A percentile compares a stretch with the other conserved stretches of the same genome.
phyloP scores from a whole-genome alignment of 2,888 invertebrate genomes.

The Philaethria dido region DNA sequence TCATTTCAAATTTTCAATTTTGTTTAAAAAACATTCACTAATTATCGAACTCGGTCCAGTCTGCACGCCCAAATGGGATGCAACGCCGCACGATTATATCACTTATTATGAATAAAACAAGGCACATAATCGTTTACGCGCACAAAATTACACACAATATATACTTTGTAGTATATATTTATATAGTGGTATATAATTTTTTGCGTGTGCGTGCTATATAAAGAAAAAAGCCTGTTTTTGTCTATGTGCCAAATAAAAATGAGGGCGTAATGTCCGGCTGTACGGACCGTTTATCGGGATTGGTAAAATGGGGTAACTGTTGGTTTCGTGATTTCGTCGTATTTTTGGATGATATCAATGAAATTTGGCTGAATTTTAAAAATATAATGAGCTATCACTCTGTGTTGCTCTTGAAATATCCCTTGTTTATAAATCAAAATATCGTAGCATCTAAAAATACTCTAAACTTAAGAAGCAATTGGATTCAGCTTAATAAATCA shows the following conservation, averaged over 20 bases:
- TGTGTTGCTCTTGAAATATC: too few relatives aligned
- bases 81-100: constrained; percentile 48
- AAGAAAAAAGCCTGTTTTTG: constrained; percentile 80
- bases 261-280: constrained; percentile 81
- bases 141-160: constrained; percentile 47
- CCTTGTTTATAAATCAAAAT: too few relatives aligned
- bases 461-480: too few relatives aligned
- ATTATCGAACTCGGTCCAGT: constrained; percentile 71
- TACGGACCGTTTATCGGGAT: constrained; percentile 72
- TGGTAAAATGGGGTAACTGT: constrained; percentile 53
- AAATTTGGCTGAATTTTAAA: background rate
- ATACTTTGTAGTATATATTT: constrained; percentile 52
- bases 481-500: too few relatives aligned
- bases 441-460: too few relatives aligned
- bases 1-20: constrained; percentile 77
- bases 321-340: constrained; percentile 23
- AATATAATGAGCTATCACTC: too few relatives aligned
- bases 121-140: constrained; percentile 49
- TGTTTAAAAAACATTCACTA: constrained; percentile 79
- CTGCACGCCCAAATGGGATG: constrained; percentile 46
- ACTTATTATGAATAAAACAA: constrained; percentile 40
- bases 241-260: constrained; percentile 84
- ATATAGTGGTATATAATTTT: constrained; percentile 44
- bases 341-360: background rate
- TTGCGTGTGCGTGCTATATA: constrained; percentile 66